Evolutionary conservation across 2,797 vertebrate genomes (phyloP).

Genomic region (Pangasius sanitwongsei): DNA sequence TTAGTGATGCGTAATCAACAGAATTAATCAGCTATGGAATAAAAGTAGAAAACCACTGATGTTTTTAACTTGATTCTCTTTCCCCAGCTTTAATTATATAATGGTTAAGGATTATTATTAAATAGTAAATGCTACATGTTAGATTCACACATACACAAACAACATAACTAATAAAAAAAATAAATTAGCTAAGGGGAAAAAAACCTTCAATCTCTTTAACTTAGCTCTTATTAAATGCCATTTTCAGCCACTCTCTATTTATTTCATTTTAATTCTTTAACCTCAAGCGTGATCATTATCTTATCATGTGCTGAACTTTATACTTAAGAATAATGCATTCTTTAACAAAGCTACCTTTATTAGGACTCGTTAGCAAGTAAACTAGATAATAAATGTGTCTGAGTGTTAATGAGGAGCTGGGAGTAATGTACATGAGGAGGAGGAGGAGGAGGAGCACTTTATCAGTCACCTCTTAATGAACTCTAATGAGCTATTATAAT

Average conservation of each 20-base stretch:
- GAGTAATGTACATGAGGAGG: slow-evolving; percentile 2
- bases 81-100: neutral
- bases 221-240: neutral
- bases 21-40: neutral
- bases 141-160: neutral
- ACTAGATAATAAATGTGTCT: neutral
- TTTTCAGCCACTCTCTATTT: neutral
- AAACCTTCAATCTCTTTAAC: neutral
- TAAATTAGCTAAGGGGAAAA: neutral
- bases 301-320: neutral
- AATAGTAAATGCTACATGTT: neutral
- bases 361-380: neutral
- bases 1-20: neutral
- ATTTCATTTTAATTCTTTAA: neutral
- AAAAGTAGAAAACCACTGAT: neutral
- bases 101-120: neutral
- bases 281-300: neutral
- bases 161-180: neutral
- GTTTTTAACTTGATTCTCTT: neutral
- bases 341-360: neutral
- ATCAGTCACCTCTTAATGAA: slow-evolving; percentile 12
- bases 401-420: slow-evolving; percentile 19
- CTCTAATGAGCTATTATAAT: neutral
- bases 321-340: neutral
- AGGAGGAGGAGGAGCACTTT: neutral